phyloP scores from a whole-genome alignment of 2,888 invertebrate genomes.

The Synanthedon formicaeformis region DNA sequence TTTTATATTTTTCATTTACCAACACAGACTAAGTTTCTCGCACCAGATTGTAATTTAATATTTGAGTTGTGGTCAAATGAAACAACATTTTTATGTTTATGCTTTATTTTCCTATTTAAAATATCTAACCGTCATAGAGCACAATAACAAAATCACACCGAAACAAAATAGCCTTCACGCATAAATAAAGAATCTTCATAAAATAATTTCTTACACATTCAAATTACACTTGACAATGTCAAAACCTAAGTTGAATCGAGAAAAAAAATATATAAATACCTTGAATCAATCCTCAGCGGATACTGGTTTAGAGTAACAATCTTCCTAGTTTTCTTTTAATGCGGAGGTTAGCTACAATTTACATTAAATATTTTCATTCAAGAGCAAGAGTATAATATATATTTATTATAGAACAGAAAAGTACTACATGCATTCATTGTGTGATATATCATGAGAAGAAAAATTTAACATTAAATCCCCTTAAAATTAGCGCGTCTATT shows the following conservation, averaged over 20 bases:
- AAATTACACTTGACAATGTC: constrained; percentile 37
- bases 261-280: constrained; percentile 61
- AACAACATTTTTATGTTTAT: no score
- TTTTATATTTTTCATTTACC: no score
- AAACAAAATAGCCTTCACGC: no score
- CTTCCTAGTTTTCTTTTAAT: constrained; percentile 37
- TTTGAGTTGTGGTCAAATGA: no score
- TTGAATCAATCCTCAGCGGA: constrained; percentile 61
- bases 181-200: no score
- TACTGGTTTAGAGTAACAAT: constrained; percentile 53
- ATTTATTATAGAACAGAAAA: neutral
- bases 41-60: no score
- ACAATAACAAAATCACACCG: no score
- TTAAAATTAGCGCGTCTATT: constrained; percentile 39
- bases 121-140: no score
- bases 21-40: no score
- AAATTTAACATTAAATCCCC: constrained; percentile 25
- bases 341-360: constrained; percentile 47
- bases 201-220: constrained; percentile 22
- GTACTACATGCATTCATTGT: constrained; percentile 27
- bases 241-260: constrained; percentile 33
- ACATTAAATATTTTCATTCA: constrained; percentile 13
- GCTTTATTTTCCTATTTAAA: no score
- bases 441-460: constrained; percentile 11
- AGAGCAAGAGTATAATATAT: neutral